Evolutionary conservation across 2,113 vertebrate genomes (phyloP).

Genomic region (Girardinichthys multiradiatus): DNA sequence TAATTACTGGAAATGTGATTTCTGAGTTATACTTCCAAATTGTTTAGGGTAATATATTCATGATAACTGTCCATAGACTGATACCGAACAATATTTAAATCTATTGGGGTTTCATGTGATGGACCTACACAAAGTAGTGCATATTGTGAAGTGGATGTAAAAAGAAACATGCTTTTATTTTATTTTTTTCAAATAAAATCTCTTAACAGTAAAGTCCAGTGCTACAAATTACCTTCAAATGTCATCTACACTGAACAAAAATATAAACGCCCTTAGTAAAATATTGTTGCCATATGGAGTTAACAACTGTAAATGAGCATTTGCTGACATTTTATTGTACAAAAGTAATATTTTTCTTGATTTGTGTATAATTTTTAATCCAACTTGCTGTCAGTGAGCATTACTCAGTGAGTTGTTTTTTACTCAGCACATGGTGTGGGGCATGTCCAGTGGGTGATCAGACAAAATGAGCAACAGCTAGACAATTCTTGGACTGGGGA

Average conservation of each 20-base stretch:
- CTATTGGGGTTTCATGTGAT: neutral
- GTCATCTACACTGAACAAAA: too few species aligned
- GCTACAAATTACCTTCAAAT: too few species aligned
- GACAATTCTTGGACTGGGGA: too few species aligned
- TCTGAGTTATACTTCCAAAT: too few species aligned
- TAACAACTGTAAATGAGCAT: slow-evolving; percentile 2
- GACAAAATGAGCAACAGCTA: neutral
- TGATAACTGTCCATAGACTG: too few species aligned
- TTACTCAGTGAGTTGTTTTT: neutral
- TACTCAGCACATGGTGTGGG: too few species aligned
- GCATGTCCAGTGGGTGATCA: slow-evolving; percentile 3
- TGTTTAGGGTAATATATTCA: too few species aligned
- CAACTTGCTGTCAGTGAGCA: slow-evolving; percentile 1
- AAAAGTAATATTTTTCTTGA: slow-evolving; percentile 6
- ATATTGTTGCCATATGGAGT: slow-evolving; percentile 1
- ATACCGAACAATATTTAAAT: too few species aligned
- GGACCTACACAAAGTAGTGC: neutral
- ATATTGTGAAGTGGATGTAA: neutral
- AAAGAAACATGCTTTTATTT: too few species aligned
- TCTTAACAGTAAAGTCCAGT: too few species aligned
- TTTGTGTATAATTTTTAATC: slow-evolving; percentile 1
- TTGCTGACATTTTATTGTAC: neutral
- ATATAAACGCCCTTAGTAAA: neutral
- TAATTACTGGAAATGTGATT: too few species aligned
- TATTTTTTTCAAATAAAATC: neutral